phyloP scores from a whole-genome alignment of 2,888 invertebrate species.

The Idaea straminata region DNA sequence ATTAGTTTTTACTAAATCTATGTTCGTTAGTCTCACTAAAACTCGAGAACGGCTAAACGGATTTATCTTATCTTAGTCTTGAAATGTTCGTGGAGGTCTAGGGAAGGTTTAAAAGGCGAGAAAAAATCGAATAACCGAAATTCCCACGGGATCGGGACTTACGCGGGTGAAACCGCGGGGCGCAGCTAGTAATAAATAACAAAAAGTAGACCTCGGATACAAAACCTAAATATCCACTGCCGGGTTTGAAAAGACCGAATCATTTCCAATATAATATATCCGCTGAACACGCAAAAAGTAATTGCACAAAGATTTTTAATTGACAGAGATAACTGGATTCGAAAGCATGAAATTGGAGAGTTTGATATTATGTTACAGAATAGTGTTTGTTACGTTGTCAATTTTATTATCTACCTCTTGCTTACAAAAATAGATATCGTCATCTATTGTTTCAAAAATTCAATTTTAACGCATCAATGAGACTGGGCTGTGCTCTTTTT shows the following conservation, averaged over 20 bases:
- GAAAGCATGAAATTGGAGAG: conserved; percentile 52
- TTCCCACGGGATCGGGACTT: too few species aligned
- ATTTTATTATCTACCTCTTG: background rate
- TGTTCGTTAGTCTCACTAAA: too few species aligned
- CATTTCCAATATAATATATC: conserved; percentile 30
- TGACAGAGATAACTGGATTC: conserved; percentile 42
- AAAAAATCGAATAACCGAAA: too few species aligned
- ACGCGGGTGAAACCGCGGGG: too few species aligned
- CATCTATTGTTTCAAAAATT: background rate
- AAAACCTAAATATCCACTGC: conserved; percentile 19
- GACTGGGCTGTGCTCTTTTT: background rate
- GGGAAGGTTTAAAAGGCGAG: too few species aligned
- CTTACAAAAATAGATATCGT: background rate
- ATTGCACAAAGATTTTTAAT: conserved; percentile 45
- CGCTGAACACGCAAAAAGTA: conserved; percentile 53
- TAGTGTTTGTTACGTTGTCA: conserved; percentile 24
- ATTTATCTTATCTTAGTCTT: too few species aligned
- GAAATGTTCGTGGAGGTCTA: too few species aligned
- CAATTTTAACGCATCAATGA: background rate
- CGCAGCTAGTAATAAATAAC: background rate
- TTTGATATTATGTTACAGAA: conserved; percentile 34
- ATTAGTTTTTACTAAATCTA: background rate
- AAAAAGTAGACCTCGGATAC: background rate
- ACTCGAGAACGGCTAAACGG: too few species aligned
- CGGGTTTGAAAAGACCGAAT: conserved; percentile 24